phyloP scores from a whole-genome alignment of 2,113 vertebrate genomes.

The Alethe castanea region DNA sequence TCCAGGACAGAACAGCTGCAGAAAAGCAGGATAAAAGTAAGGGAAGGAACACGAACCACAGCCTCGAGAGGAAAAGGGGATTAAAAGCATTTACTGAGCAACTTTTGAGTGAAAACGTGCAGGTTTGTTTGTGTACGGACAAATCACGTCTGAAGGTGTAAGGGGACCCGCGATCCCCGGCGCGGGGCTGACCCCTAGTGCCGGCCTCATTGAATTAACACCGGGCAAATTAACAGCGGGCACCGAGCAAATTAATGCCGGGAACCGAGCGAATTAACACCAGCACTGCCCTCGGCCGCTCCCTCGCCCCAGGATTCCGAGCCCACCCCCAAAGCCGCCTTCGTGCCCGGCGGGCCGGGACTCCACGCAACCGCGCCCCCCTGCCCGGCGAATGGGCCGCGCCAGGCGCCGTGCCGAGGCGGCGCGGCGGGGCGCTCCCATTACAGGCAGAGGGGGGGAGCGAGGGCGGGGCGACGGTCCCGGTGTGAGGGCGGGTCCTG shows the following conservation, averaged over 20 bases:
- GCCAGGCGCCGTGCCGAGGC: not conserved
- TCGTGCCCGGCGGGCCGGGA: not conserved
- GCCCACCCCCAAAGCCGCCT: not conserved
- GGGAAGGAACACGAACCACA: fast-evolving
- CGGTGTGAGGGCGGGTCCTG: not conserved
- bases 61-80: fast-evolving
- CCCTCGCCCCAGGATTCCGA: too few relatives aligned
- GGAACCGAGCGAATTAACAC: not conserved
- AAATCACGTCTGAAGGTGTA: fast-evolving
- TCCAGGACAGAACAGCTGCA: constrained; percentile 57
- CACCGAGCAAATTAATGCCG: not conserved
- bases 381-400: not conserved
- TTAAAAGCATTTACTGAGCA: not conserved
- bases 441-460: not conserved
- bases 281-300: not conserved
- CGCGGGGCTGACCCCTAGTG: constrained; percentile 56
- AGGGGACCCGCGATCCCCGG: not conserved
- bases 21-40: not conserved
- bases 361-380: fast-evolving
- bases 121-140: not conserved
- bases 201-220: not conserved
- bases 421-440: not conserved
- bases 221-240: not conserved
- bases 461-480: fast-evolving
- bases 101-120: not conserved